Base-by-base conservation (phyloP, 2,797 vertebrate species). In the Typhlichthys eigenmanni region DNA sequence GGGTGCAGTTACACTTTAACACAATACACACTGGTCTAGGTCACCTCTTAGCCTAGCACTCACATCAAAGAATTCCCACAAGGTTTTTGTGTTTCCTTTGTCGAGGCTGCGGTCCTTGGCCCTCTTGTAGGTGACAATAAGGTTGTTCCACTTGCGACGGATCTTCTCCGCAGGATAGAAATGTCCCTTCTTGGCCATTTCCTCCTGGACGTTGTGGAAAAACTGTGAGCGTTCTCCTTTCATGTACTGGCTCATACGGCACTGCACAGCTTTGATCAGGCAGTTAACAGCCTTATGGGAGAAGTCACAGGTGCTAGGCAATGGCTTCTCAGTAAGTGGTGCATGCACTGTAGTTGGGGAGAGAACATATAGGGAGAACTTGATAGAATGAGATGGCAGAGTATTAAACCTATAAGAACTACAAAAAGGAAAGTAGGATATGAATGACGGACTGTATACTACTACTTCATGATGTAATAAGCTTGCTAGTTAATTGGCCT, bases 71-170 rank as follows among this genome's bases (percentile, higher is more conserved):
- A 93, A 94, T 78, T 94, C 92, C 92, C 92, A 94, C 47, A 91
- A 91, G 0, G 91, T 93, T 66, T 92, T 93, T 2, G 90, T 86
- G 3, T 91, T 90, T 9, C 90, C 90, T 0, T 89, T 91, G 71
- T 89, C 90, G 6, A 88, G 72, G 77, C 89, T 89, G 74, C 92
- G 91, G 68, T 93, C 92, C 61, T 93, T 93, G 2, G 93, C 92
- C 67, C 92, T 88, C 86, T 93, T 93, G 79, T 93, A 93, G 0
- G 92, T 94, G 54, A 93, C 92, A 8, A 94, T 92, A 10, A 94
- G 90, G 74, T 93, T 94, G 80, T 94, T 94, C 92, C 92, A 94
- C 70, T 94, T 94, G 69, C 92, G 89, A 11, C 91, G 87, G 67
- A 94, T 93, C 76, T 88, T 91, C 66, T 93, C 92, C 0, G 92